Evolutionary conservation across 2,113 vertebrate genomes (phyloP).

Genomic region (Podarcis cretensis): DNA sequence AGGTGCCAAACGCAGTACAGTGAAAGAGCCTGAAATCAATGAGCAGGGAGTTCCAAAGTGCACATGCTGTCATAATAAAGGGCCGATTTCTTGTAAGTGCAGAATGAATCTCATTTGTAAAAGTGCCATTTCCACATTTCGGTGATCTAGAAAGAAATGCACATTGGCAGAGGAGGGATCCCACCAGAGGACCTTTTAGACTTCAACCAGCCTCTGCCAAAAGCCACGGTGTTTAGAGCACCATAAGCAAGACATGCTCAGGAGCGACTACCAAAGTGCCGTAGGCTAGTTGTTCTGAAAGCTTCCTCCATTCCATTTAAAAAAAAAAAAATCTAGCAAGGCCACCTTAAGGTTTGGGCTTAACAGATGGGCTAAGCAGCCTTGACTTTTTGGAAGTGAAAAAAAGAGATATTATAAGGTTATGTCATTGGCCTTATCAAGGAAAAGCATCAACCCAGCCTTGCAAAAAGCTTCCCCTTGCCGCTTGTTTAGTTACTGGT

Average conservation of each 20-base stretch:
- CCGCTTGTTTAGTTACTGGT: not conserved
- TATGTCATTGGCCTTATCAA: not conserved
- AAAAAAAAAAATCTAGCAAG: not conserved
- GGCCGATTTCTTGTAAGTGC: no score
- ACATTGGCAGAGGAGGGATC: no score
- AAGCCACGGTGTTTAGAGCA: not conserved
- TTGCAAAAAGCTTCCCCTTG: not conserved
- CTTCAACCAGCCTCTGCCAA: not conserved
- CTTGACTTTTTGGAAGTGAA: not conserved
- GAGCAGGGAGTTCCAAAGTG: no score
- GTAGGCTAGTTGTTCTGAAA: not conserved
- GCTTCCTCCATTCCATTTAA: no score
- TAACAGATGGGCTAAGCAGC: not conserved
- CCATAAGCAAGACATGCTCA: not conserved
- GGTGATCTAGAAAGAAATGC: no score
- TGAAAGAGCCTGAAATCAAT: no score
- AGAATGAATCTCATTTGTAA: no score
- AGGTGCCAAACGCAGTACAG: no score
- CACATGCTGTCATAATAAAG: no score
- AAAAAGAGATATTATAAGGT: not conserved
- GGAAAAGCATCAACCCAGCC: not conserved
- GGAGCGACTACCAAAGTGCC: not conserved
- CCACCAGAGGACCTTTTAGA: no score
- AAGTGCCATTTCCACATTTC: no score
- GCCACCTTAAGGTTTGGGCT: not conserved